Conservation (phyloP, 2,113 vertebrate genomes). For the Oplegnathus fasciatus region DNA sequence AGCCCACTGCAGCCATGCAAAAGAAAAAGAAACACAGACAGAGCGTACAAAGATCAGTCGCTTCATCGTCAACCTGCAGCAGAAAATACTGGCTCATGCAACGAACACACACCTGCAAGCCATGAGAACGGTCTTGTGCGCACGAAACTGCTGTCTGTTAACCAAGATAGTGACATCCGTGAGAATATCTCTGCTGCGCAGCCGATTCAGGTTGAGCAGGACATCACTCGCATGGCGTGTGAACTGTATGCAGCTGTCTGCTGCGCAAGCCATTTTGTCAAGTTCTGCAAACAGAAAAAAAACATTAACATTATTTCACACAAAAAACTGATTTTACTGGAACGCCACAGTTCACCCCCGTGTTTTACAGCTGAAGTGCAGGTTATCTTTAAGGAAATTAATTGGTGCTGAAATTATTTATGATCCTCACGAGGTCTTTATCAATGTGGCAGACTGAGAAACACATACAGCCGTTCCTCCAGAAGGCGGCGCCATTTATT, state of each 20-base stretch:
- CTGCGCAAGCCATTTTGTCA: constrained; percentile 93
- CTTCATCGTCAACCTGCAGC: constrained; percentile 23
- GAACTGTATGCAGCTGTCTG: constrained; percentile 99
- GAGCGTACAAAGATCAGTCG: constrained; percentile 19
- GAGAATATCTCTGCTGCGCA: constrained; percentile 94
- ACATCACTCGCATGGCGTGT: constrained; percentile 97
- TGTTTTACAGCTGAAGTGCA: not conserved
- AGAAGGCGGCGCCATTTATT: constrained; percentile 80
- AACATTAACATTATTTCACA: constrained; percentile 16
- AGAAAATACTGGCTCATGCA: not conserved
- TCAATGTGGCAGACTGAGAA: not conserved
- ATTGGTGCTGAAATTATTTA: constrained; percentile 29
- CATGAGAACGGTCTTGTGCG: constrained; percentile 99
- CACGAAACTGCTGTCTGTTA: constrained; percentile 95
- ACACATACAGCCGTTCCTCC: constrained; percentile 38
- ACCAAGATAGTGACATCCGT: constrained; percentile 97
- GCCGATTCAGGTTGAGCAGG: constrained; percentile 96
- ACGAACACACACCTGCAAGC: constrained; percentile 92
- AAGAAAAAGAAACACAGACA: constrained; percentile 17
- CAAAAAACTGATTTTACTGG: not conserved
- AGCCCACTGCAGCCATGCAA: constrained; percentile 87
- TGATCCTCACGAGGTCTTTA: not conserved
- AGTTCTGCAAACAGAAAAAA: constrained; percentile 72
- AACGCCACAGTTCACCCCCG: not conserved
- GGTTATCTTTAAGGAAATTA: not conserved